Evolutionary conservation across 2,113 vertebrate species (phyloP).

Genomic region (Leptodactylus fuscus): DNA sequence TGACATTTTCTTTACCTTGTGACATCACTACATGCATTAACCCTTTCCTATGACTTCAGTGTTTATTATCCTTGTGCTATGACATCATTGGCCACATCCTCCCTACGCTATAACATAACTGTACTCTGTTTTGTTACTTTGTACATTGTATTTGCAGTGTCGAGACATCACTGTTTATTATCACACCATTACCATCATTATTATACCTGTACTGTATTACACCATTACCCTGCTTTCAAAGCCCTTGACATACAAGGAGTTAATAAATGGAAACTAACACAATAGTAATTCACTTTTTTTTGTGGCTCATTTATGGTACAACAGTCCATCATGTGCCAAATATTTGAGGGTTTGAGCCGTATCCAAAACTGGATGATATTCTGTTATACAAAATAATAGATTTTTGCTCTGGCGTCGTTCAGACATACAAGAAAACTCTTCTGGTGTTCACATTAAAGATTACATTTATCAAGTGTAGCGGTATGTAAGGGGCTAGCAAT

Average conservation of each 20-base stretch:
- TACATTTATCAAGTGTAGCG: background rate
- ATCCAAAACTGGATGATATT: slow-evolving; percentile 19
- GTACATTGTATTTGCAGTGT: too few species aligned
- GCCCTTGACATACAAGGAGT: background rate
- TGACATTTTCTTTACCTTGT: too few species aligned
- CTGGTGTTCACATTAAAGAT: background rate
- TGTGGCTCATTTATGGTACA: background rate
- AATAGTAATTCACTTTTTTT: background rate
- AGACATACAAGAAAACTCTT: background rate
- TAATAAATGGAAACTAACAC: background rate
- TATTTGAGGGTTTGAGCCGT: slow-evolving; percentile 9
- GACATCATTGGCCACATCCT: too few species aligned
- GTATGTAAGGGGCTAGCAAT: background rate
- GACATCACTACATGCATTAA: too few species aligned
- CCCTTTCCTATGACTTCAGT: too few species aligned
- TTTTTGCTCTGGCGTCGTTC: background rate
- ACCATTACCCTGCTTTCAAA: too few species aligned
- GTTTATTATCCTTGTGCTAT: too few species aligned
- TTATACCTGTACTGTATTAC: too few species aligned
- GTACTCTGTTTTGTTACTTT: too few species aligned
- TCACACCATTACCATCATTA: too few species aligned
- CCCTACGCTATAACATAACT: too few species aligned
- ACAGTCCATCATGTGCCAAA: background rate
- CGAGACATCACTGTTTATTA: too few species aligned
- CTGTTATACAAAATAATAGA: background rate